These are phyloP conservation scores for Artibeus jamaicensis DNA, from an alignment of 2,797 vertebrate species.

Conservation along the genomic window DNA sequence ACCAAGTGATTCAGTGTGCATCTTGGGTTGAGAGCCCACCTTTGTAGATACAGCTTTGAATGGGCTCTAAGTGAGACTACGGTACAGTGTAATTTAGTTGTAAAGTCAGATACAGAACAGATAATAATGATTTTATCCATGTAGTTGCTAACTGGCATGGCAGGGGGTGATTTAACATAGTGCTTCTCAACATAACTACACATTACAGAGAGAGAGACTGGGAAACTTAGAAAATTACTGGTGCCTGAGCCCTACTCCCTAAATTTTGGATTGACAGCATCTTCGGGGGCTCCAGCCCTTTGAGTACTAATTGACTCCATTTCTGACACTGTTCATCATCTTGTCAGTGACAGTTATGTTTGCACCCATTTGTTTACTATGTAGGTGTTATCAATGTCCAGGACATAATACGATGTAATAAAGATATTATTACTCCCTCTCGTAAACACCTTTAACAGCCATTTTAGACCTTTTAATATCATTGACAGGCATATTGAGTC, in stretches of 20 bases:
- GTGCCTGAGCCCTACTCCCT: neutral
- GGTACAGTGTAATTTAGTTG: neutral
- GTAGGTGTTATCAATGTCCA: neutral
- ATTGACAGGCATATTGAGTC: constrained; percentile 2
- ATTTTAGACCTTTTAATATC: neutral
- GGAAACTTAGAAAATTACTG: neutral
- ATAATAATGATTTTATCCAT: neutral
- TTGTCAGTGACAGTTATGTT: neutral
- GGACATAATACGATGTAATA: neutral
- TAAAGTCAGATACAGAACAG: neutral
- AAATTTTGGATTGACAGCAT: rapidly evolving
- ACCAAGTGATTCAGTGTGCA: too few relatives aligned
- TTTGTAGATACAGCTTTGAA: neutral
- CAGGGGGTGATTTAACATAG: neutral
- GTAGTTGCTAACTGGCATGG: neutral
- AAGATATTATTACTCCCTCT: neutral
- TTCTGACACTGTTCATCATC: rapidly evolving
- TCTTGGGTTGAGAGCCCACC: neutral
- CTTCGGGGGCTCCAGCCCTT: neutral
- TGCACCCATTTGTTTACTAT: neutral
- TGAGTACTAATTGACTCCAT: neutral
- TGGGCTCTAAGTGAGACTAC: neutral
- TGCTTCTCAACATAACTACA: neutral
- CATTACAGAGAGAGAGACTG: neutral
- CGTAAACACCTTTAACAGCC: neutral